Evolutionary conservation across 2,888 invertebrate genomes (phyloP), one percentile per base, ranked within the genome.

Genomic region (Dinocampus coccinellae): DNA sequence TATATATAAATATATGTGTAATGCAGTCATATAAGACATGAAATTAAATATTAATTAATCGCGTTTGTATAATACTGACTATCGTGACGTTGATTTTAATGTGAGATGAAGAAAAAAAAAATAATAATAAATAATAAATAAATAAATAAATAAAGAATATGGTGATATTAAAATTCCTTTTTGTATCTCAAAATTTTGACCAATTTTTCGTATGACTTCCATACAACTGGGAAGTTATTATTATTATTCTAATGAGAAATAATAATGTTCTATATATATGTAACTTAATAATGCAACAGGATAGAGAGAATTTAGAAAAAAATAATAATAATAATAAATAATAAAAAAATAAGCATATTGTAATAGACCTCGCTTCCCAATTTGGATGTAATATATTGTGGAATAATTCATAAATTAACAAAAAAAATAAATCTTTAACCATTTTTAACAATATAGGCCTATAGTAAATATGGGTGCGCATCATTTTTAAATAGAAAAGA

Each of bases 121-220:
- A 68, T n/a, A n/a, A n/a, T n/a, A n/a, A n/a, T n/a, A n/a, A n/a
- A n/a, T n/a, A n/a, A n/a, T n/a, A n/a, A n/a, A n/a, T n/a, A n/a
- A n/a, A n/a, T n/a, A n/a, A n/a, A n/a, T n/a, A n/a, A n/a, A n/a
- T n/a, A 53, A 69, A 63, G 22, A 61, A 69, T 61, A 69, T 61
- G 52, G 69, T 69, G 69, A 69, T 69, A 69, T 69, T 66, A 66
- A 63, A 69, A 42, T 69, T 69, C 57, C 55, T 47, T 69, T 69
- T 69, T 63, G 63, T 63, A 63, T 64, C 47, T 64, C 63, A 69
- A 57, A 57, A 69, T 69, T 69, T 69, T 63, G 69, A 69, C 69
- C 69, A 69, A 69, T 69, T 69, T 69, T 69, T 36, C 20, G 61
- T 22, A 62, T 29, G 60, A 68, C 29, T 65, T 24, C 39, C 36